These are phyloP conservation scores for Epinotia ramella DNA, from an alignment of 2,888 invertebrate species.

Conservation along the genomic window DNA sequence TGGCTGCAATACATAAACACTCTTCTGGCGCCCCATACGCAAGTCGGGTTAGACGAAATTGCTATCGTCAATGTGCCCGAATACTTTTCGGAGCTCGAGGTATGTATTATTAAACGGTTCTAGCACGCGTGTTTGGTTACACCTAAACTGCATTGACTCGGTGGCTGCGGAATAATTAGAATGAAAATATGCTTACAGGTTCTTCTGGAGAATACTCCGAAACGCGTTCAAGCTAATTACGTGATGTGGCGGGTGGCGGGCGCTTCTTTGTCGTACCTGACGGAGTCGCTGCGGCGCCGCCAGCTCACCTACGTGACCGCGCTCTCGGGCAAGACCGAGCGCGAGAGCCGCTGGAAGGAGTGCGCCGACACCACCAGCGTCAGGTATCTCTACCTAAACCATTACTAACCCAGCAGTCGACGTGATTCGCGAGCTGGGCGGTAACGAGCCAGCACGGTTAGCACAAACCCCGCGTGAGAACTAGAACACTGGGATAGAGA, in stretches of 20 bases:
- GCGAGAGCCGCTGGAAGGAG: conserved; percentile 96
- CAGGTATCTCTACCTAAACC: conserved; percentile 78
- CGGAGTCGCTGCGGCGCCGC: conserved; percentile 90
- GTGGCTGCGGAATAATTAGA: background rate
- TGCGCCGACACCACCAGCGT: conserved; percentile 93
- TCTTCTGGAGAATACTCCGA: conserved; percentile 82
- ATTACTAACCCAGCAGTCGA: too few species aligned
- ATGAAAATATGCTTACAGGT: conserved; percentile 53
- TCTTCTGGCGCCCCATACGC: conserved; percentile 88
- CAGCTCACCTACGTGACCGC: conserved; percentile 93
- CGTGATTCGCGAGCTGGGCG: too few species aligned
- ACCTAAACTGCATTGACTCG: background rate
- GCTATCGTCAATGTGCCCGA: conserved; percentile 94
- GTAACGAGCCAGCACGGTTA: too few species aligned
- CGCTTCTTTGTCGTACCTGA: conserved; percentile 92
- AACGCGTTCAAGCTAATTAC: conserved; percentile 91
- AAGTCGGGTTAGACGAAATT: conserved; percentile 88
- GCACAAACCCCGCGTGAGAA: too few species aligned
- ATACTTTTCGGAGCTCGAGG: conserved; percentile 90
- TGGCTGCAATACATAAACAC: conserved; percentile 95
- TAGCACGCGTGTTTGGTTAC: background rate
- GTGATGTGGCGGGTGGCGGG: conserved; percentile 96
- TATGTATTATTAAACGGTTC: conserved; percentile 49
- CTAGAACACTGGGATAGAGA: too few species aligned
- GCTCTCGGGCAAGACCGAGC: conserved; percentile 92